phyloP scores from a whole-genome alignment of 2,113 vertebrate species.

The Actenoides hombroni region DNA sequence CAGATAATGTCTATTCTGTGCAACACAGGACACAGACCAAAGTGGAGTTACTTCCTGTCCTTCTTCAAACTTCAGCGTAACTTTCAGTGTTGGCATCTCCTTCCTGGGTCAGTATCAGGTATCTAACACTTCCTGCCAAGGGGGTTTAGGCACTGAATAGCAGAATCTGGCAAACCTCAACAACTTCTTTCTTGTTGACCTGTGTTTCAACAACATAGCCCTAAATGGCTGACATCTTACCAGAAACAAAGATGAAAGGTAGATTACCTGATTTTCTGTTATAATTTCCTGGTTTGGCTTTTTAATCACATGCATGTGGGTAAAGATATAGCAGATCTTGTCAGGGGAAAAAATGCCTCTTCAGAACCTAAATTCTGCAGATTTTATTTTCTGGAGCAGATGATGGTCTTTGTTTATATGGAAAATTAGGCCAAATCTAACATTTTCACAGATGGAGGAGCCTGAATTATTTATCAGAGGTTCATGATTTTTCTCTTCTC shows the following conservation, averaged over 20 bases:
- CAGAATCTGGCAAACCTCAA: neutral
- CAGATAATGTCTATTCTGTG: neutral
- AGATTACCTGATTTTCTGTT: neutral
- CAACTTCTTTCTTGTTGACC: neutral
- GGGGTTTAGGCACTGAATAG: neutral
- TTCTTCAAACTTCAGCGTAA: neutral
- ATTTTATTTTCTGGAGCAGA: constrained; percentile 70
- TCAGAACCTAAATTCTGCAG: constrained; percentile 9
- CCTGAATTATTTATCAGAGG: constrained; percentile 82
- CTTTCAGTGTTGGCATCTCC: fast-evolving
- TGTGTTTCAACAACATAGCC: neutral
- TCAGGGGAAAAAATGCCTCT: constrained; percentile 3
- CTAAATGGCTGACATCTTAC: neutral
- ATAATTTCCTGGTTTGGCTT: neutral
- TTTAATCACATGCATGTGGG: neutral
- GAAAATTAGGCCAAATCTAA: constrained; percentile 81
- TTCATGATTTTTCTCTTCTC: constrained; percentile 62
- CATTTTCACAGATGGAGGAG: constrained; percentile 80
- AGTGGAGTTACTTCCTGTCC: neutral
- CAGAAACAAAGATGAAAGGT: neutral
- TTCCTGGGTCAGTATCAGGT: neutral
- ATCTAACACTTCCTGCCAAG: neutral
- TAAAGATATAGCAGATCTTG: constrained; percentile 9
- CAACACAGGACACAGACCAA: neutral
- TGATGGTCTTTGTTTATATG: constrained; percentile 78